Percentiles rank a stretch among this genome's conserved stretches.
phyloP scores from a whole-genome alignment of 1,140 invertebrate species.

The Rhopalosiphum padi region DNA sequence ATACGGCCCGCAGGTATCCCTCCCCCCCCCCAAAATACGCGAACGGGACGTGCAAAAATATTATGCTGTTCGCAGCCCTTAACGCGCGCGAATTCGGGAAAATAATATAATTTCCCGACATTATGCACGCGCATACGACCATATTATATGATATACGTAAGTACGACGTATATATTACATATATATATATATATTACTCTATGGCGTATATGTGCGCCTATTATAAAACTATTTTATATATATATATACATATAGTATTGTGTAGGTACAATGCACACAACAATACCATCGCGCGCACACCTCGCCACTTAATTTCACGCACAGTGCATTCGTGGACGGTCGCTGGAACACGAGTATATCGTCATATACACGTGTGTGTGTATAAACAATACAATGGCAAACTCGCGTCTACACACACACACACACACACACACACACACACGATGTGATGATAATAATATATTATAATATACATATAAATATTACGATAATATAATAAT shows the following conservation, averaged over 20 bases:
- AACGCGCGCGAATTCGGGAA: background rate
- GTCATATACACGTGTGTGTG: background rate
- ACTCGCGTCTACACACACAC: background rate
- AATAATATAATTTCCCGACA: conserved; percentile 7
- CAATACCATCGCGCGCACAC: background rate
- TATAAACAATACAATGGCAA: background rate
- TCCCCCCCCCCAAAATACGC: too few species aligned
- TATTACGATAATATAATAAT: background rate
- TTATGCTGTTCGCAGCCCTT: background rate
- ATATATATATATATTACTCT: background rate
- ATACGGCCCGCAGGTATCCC: background rate
- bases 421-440: background rate
- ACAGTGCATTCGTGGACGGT: background rate
- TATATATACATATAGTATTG: background rate
- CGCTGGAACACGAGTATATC: background rate
- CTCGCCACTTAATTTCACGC: background rate
- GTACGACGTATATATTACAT: background rate
- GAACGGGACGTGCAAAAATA: background rate
- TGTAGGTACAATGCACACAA: background rate
- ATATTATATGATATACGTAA: background rate
- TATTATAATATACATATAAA: background rate
- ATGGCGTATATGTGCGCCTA: background rate
- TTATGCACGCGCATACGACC: background rate
- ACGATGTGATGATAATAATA: background rate
- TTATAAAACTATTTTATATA: background rate